phyloP scores from a whole-genome alignment of 2,888 invertebrate species.

The Tribolium freemani region DNA sequence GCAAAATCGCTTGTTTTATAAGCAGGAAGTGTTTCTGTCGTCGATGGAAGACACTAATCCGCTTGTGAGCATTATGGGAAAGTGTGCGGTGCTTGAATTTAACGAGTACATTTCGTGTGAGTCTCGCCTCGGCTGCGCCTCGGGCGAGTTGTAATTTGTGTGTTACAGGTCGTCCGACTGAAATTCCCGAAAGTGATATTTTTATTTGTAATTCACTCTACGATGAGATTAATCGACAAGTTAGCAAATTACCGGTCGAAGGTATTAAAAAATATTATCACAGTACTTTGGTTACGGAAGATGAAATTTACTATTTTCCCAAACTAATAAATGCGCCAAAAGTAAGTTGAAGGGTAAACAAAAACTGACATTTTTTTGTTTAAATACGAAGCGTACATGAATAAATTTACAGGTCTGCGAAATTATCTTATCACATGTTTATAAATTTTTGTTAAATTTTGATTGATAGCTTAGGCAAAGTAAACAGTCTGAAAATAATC shows the following conservation, averaged over 20 bases:
- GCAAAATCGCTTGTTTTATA: constrained; percentile 86
- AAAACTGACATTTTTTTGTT: background rate
- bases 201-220: constrained; percentile 94
- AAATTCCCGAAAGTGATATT: constrained; percentile 92
- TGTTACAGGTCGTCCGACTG: constrained; percentile 87
- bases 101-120: constrained; percentile 90
- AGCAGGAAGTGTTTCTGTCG: constrained; percentile 93
- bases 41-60: constrained; percentile 93
- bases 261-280: constrained; percentile 87
- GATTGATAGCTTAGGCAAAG: background rate
- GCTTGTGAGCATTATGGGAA: constrained; percentile 90
- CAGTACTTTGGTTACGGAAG: constrained; percentile 88
- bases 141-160: constrained; percentile 22
- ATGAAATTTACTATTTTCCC: constrained; percentile 90
- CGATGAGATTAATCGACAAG: constrained; percentile 87
- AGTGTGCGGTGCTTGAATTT: constrained; percentile 91
- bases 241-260: constrained; percentile 78
- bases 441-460: background rate
- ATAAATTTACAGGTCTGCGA: background rate
- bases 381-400: background rate
- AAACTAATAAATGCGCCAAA: constrained; percentile 76
- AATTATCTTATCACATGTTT: background rate
- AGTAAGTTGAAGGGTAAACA: constrained; percentile 64
- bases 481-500: background rate
- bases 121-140: constrained; percentile 60